Percentiles rank a stretch among this genome's conserved stretches.
Conservation (phyloP, 1,140 invertebrate genomes). For the Leptestheria dahalacensis region DNA sequence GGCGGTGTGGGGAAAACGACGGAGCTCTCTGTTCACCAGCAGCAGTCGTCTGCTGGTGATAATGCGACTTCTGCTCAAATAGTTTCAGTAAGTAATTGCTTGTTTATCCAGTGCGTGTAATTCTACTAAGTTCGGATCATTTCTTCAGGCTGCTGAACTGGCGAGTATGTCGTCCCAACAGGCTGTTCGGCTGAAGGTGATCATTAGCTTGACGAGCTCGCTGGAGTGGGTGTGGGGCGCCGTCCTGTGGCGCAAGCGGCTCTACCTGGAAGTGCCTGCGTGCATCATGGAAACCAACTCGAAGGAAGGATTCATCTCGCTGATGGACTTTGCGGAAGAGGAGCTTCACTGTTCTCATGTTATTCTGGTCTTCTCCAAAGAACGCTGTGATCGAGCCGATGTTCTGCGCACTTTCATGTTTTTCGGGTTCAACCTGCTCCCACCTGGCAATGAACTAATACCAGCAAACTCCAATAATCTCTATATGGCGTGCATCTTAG, state of each 20-base stretch:
- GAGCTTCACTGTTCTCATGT: slow-evolving; percentile 65
- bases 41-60: slow-evolving; percentile 52
- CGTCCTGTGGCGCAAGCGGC: slow-evolving; percentile 53
- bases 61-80: too few relatives aligned
- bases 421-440: slow-evolving; percentile 73
- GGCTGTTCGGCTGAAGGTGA: slow-evolving; percentile 50
- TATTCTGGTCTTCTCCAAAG: slow-evolving; percentile 66
- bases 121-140: neutral
- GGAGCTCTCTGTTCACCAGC: slow-evolving; percentile 54
- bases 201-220: slow-evolving; percentile 57
- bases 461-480: slow-evolving; percentile 47
- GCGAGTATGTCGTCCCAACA: slow-evolving; percentile 26
- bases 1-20: slow-evolving; percentile 57
- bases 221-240: slow-evolving; percentile 65
- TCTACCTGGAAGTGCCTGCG: slow-evolving; percentile 75
- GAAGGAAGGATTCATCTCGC: slow-evolving; percentile 78
- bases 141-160: slow-evolving; percentile 21
- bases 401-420: slow-evolving; percentile 92
- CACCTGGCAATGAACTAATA: slow-evolving; percentile 59
- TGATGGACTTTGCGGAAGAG: slow-evolving; percentile 92
- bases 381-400: slow-evolving; percentile 60
- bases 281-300: slow-evolving; percentile 71
- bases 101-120: too few relatives aligned
- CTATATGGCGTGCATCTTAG: slow-evolving; percentile 64
- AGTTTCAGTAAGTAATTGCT: too few relatives aligned